Conservation (phyloP, 2,888 invertebrate species). For the Liposcelis brunnea region DNA sequence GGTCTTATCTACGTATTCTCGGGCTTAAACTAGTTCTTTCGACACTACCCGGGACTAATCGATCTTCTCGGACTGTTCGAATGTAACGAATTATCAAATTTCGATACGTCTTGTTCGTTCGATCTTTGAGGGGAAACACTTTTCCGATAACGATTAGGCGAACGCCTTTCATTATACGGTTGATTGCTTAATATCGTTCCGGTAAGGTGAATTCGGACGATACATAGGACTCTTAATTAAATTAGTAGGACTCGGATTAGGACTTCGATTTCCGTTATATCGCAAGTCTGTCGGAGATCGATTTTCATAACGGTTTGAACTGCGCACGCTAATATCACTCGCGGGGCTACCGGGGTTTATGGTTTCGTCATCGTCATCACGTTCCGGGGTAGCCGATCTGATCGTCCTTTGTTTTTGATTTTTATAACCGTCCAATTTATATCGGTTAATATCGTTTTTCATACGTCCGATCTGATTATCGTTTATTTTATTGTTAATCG, state of each 20-base stretch:
- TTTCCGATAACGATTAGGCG: not conserved
- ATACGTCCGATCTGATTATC: too few species aligned
- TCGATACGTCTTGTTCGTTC: not conserved
- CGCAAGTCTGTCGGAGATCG: not conserved
- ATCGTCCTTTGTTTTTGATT: too few species aligned
- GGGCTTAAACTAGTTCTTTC: slow-evolving; percentile 1
- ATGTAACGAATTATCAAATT: too few species aligned
- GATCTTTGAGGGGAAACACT: not conserved
- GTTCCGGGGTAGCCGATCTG: slow-evolving; percentile 11
- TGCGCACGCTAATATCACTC: too few species aligned
- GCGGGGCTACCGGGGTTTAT: slow-evolving; percentile 1
- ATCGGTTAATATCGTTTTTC: slow-evolving; percentile 17
- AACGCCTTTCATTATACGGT: too few species aligned
- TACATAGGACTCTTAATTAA: not conserved
- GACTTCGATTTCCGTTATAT: too few species aligned
- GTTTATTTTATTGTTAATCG: slow-evolving; percentile 14
- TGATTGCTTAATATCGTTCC: too few species aligned
- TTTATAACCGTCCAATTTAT: slow-evolving; percentile 17
- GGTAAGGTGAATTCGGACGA: too few species aligned
- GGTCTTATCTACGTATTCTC: slow-evolving; percentile 18
- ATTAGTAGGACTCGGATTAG: not conserved
- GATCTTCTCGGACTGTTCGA: not conserved
- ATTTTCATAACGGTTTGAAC: not conserved
- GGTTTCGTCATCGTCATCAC: not conserved
- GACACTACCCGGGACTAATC: slow-evolving; percentile 1